Percentiles rank a stretch among this genome's conserved stretches.
Evolutionary conservation across 2,888 invertebrate genomes (phyloP).

Genomic region (Prosapia bicincta): DNA sequence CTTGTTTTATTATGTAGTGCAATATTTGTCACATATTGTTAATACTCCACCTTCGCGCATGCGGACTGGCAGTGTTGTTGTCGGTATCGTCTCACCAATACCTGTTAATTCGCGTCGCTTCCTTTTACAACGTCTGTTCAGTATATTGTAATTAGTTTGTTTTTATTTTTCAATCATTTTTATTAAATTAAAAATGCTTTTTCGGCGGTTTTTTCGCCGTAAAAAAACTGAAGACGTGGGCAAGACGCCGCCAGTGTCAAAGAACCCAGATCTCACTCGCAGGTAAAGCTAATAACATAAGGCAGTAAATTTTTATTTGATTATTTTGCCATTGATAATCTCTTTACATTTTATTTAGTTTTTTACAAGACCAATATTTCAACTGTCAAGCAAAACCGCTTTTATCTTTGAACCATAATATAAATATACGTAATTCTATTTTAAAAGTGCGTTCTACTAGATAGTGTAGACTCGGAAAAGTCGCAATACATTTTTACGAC

Average conservation of each 20-base stretch:
- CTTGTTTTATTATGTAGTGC: neutral
- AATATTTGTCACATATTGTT: neutral
- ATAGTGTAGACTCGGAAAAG: too few relatives aligned
- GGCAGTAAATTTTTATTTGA: too few relatives aligned
- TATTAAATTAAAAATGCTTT: constrained; percentile 21
- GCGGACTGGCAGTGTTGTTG: constrained; percentile 1
- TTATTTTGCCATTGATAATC: too few relatives aligned
- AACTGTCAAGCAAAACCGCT: too few relatives aligned
- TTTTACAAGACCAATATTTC: too few relatives aligned
- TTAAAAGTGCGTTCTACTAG: too few relatives aligned
- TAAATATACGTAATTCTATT: too few relatives aligned
- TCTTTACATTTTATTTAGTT: too few relatives aligned
- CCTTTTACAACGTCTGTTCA: neutral
- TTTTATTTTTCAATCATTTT: constrained; percentile 11
- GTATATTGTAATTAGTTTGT: neutral
- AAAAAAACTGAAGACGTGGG: constrained; percentile 22
- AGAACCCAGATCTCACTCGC: constrained; percentile 18
- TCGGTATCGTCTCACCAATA: neutral
- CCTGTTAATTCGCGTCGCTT: constrained; percentile 11
- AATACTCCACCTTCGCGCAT: neutral
- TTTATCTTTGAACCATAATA: too few relatives aligned
- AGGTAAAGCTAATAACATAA: constrained; percentile 6
- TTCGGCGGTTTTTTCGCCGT: constrained; percentile 24
- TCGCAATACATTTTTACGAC: too few relatives aligned
- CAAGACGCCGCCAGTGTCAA: neutral